Conservation (phyloP, 2,113 vertebrate genomes). For the Nipponia nippon region DNA sequence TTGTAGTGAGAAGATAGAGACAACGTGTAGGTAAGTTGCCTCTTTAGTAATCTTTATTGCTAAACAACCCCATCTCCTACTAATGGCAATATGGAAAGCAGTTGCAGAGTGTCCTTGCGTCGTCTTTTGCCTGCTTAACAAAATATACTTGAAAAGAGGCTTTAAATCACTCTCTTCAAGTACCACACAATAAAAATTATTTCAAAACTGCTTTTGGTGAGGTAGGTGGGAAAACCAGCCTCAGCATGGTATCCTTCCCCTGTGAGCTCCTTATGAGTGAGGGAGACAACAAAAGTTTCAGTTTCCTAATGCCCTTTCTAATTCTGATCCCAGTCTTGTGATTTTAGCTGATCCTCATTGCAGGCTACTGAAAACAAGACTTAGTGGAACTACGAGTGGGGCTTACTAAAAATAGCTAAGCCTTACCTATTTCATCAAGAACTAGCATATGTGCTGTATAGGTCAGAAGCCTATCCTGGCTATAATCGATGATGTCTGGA, state of each 20-base stretch:
- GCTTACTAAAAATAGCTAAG: not conserved
- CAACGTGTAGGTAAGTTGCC: not conserved
- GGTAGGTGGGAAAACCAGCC: not conserved
- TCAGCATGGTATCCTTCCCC: not conserved
- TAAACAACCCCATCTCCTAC: not conserved
- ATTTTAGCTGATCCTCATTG: not conserved
- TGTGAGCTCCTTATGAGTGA: not conserved
- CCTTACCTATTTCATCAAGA: not conserved
- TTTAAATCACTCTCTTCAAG: not conserved
- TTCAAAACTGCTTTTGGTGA: not conserved
- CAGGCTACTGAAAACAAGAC: not conserved
- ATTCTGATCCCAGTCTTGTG: not conserved
- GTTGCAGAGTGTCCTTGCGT: not conserved
- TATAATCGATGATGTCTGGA: not conserved
- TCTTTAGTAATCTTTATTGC: not conserved
- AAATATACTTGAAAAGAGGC: not conserved
- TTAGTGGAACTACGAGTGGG: not conserved
- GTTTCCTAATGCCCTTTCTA: not conserved
- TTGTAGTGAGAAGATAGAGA: not conserved
- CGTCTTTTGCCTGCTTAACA: not conserved
- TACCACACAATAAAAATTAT: not conserved
- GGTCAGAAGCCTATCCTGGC: not conserved
- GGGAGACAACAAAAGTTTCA: not conserved
- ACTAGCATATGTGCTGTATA: not conserved
- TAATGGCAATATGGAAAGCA: not conserved